Base-by-base conservation (phyloP, 2,888 invertebrate genomes). In the Myopa testacea region DNA sequence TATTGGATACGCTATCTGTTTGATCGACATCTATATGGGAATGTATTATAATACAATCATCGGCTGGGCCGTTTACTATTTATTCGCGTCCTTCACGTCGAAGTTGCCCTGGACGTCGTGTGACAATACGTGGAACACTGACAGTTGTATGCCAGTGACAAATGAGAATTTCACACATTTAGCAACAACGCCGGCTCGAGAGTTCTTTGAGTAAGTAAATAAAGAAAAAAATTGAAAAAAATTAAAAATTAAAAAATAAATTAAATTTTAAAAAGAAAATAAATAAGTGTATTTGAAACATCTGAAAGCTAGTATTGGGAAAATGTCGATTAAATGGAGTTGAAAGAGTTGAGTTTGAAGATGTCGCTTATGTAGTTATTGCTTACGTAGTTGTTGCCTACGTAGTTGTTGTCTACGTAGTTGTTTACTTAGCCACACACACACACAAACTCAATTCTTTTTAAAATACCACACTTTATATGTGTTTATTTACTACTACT, bases 31-130 rank as follows among this genome's bases (percentile, higher is more conserved):
- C 87, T 98, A 98, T 91, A 95, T 95, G 93, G 96, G 96, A 83
- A 98, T 98, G 95, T 98, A 97, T 91, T 98, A 98, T 92, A 98
- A 98, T 91, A 97, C 98, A 71, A 96, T 98, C 89, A 98, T 98
- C 86, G 96, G 97, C 69, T 98, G 98, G 96, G 97, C 97, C 67
- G 94, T 97, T 75, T 97, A 96, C 90, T 97, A 96, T 90, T 92
- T 96, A 82, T 92, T 96, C 84, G 95, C 95, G 16, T 96, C 96
- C 82, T 94, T 96, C 89, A 93, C 93, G 87, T 92, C 92, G 0
- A 93, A 93, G 86, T 91, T 97, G 74, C 97, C 97, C 0, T 97
- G 97, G 97, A 95, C 95, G 76, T 93, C 93, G 82, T 97, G 97
- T 88, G 92, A 93, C 87, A 96, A 97, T 88, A 90, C 92, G 19